A percentile compares a stretch with the other conserved stretches of the same genome.
These are phyloP conservation scores for Danionella cerebrum DNA, from an alignment of 2,113 vertebrate genomes.

Conservation along the genomic window DNA sequence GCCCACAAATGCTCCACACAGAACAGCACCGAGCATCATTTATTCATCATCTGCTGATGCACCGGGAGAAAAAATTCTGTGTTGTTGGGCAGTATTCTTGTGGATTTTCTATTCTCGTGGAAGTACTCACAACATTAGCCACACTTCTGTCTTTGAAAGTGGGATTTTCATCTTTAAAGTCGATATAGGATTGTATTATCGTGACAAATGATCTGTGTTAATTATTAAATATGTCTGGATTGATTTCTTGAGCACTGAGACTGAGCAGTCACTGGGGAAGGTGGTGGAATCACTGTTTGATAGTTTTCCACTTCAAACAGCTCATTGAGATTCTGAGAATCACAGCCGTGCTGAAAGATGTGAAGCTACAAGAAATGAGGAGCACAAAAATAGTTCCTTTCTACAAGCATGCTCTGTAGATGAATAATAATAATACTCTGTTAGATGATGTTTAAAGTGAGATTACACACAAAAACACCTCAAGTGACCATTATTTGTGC, in stretches of 20 bases:
- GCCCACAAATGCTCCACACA: background rate
- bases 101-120: too few species aligned
- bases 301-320: constrained; percentile 15
- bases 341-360: background rate
- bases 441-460: background rate
- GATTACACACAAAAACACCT: too few species aligned
- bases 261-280: constrained; percentile 2
- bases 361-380: background rate
- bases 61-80: background rate
- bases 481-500: too few species aligned
- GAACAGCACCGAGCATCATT: background rate
- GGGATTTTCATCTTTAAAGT: background rate
- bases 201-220: constrained; percentile 6
- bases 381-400: background rate
- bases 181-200: background rate
- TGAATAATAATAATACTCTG: background rate
- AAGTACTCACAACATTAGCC: too few species aligned
- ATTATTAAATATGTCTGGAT: constrained; percentile 17
- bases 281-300: background rate
- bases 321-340: constrained; percentile 7
- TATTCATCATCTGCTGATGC: background rate
- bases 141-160: too few species aligned
- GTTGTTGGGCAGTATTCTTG: background rate
- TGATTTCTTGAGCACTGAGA: background rate
- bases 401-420: background rate